Percentiles rank a stretch among this genome's conserved stretches.
phyloP scores from a whole-genome alignment of 2,113 vertebrate genomes.

The Anoura caudifer region DNA sequence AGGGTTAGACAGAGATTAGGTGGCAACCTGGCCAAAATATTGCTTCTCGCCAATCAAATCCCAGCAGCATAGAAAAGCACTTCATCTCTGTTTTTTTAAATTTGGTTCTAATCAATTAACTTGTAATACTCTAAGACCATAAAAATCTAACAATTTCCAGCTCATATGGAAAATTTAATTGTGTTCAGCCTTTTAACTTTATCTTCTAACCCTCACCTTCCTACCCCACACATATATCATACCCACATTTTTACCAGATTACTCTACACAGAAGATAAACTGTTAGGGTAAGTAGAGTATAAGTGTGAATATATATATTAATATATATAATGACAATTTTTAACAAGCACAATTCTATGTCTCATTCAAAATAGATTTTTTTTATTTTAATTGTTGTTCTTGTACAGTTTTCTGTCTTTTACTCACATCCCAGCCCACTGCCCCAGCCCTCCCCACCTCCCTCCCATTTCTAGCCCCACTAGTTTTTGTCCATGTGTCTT shows the following conservation, averaged over 20 bases:
- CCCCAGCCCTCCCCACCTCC: no score
- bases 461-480: no score
- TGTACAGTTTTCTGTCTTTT: no score
- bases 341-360: not conserved
- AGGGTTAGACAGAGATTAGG: not conserved
- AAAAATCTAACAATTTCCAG: not conserved
- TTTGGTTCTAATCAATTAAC: slow-evolving; percentile 20
- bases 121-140: not conserved
- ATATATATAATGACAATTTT: not conserved
- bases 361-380: not conserved
- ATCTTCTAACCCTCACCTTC: not conserved
- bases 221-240: not conserved
- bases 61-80: not conserved
- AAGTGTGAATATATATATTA: not conserved
- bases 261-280: not conserved
- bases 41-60: not conserved
- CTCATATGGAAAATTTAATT: not conserved
- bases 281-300: not conserved
- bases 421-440: no score
- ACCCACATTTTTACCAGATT: not conserved
- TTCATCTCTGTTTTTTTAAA: not conserved
- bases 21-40: not conserved
- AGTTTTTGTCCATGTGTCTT: no score
- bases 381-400: no score
- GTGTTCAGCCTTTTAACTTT: not conserved